Evolutionary conservation across 2,888 invertebrate species (phyloP), one percentile per base, ranked within the genome.

Genomic region (Dolichopus griseipennis): DNA sequence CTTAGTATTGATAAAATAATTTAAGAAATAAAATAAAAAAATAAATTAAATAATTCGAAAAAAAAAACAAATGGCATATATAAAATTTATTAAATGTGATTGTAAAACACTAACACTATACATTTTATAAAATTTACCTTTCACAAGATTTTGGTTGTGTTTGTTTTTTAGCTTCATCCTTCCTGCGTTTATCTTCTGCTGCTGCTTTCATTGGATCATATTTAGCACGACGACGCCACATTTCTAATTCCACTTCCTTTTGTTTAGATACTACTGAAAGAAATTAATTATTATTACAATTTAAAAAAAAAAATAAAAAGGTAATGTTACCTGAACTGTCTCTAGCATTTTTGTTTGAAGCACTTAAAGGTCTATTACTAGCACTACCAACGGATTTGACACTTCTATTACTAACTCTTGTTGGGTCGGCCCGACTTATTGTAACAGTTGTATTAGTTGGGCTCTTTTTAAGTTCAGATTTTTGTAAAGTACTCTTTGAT

Each of bases 151-250:
- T 66, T 71, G 67, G 63, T 67, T 76, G 77, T 65, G 74, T 72
- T 71, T 78, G 74, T 71, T 81, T 81, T 69, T 83, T 83, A 6
- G 84, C 85, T 71, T 84, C 79, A 74, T 85, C 85, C 65, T 85
- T 86, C 76, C 86, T 88, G 75, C 86, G 86, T 75, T 86, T 88
- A 33, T 91, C 95, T 78, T 95, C 93, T 22, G 93, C 93, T 0
- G 95, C 96, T 0, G 96, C 93, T 78, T 89, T 91, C 86, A 92
- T 88, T 37, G 97, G 97, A 83, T 97, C 95, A 82, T 97, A 97
- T 74, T 92, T 94, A 75, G 96, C 96, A 71, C 97, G 85, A 69
- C 97, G 86, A 78, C 95, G 93, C 97, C 97, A 97, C 83, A 96
- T 96, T 79, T 94, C 94, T 84, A 94, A 88, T 77, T 92, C 91